These are phyloP conservation scores for Nomada hirtipes DNA, from an alignment of 2,888 invertebrate genomes.

Conservation along the genomic window DNA sequence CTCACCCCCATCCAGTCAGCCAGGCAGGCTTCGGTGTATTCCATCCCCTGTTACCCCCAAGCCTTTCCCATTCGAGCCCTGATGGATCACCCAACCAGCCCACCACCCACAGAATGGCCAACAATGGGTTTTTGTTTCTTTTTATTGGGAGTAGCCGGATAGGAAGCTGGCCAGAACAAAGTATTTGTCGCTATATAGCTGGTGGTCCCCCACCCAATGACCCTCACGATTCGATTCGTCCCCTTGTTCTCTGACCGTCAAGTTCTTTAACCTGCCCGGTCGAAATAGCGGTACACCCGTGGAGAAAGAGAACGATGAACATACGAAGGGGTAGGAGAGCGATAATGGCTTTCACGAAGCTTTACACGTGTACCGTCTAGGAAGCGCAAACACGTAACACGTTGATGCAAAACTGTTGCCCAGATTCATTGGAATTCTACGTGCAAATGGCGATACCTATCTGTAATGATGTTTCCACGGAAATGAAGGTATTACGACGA, in stretches of 20 bases:
- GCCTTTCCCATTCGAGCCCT: conserved; percentile 81
- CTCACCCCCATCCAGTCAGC: conserved; percentile 81
- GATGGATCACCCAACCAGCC: conserved; percentile 82
- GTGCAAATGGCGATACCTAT: conserved; percentile 1
- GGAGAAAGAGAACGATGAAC: conserved; percentile 62
- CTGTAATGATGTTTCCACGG: not conserved
- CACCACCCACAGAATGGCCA: conserved; percentile 83
- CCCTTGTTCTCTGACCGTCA: conserved; percentile 77
- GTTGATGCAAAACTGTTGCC: conserved; percentile 37
- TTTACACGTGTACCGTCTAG: conserved; percentile 56
- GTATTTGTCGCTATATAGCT: conserved; percentile 78
- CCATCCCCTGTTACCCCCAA: conserved; percentile 77
- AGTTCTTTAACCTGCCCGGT: conserved; percentile 75
- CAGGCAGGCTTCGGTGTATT: conserved; percentile 76
- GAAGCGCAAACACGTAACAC: conserved; percentile 50
- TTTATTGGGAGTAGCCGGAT: conserved; percentile 79
- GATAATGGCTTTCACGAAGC: conserved; percentile 66
- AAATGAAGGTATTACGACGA: too few relatives aligned
- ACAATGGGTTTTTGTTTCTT: conserved; percentile 83
- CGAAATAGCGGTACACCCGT: conserved; percentile 65
- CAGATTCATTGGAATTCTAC: conserved; percentile 43
- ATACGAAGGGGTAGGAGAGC: conserved; percentile 36
- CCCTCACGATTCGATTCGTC: conserved; percentile 76
- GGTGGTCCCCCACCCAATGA: conserved; percentile 44
- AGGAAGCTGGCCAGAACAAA: conserved; percentile 77